These are phyloP conservation scores for Macrophya alboannulata DNA, from an alignment of 2,888 invertebrate genomes.

Conservation along the genomic window DNA sequence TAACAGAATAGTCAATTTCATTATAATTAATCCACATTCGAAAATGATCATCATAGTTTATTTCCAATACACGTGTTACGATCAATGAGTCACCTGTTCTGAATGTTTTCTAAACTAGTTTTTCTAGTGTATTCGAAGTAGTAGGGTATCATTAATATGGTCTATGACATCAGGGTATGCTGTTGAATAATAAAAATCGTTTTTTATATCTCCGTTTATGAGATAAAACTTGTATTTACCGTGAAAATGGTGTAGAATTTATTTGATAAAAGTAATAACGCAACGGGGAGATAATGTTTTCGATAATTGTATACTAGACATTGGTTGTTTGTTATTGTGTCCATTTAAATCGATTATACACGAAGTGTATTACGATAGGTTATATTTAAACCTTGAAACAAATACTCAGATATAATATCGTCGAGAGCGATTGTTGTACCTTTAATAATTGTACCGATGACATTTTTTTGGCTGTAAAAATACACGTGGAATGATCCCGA, in stretches of 20 bases:
- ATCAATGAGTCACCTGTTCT: conserved; percentile 24
- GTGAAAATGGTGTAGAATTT: not conserved
- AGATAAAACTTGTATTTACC: not conserved
- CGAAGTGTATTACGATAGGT: conserved; percentile 19
- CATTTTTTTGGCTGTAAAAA: not conserved
- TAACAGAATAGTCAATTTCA: not conserved
- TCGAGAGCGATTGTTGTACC: not conserved
- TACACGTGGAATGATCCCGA: not conserved
- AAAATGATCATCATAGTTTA: not conserved
- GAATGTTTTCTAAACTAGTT: conserved; percentile 9
- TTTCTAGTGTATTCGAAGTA: not conserved
- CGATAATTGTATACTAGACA: conserved; percentile 4
- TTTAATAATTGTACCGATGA: not conserved
- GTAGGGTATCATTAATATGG: not conserved
- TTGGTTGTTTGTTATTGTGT: conserved; percentile 40
- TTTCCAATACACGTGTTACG: conserved; percentile 10
- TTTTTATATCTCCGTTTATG: not conserved
- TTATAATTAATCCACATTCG: not conserved
- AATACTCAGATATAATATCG: not conserved
- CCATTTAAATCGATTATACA: conserved; percentile 31
- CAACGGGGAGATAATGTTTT: not conserved
- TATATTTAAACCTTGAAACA: conserved; percentile 18
- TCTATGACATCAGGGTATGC: conserved; percentile 27
- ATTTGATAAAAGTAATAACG: not conserved
- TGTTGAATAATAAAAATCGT: conserved; percentile 12